Base-by-base conservation (phyloP, 2,888 invertebrate genomes). In the Galerucella nymphaeae region DNA sequence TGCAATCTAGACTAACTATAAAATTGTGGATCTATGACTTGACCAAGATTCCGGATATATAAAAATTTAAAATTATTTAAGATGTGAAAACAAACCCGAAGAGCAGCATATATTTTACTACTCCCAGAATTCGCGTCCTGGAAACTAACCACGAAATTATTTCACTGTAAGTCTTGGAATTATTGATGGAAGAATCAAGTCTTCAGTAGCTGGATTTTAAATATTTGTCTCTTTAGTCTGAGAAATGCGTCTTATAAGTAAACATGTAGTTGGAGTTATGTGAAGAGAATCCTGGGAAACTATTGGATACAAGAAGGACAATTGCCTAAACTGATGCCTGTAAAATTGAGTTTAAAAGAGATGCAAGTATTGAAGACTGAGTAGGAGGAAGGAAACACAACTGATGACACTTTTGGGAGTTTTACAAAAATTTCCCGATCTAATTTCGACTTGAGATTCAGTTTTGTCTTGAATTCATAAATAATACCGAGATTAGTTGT, bases 51-150 rank as follows among this genome's bases (percentile, higher is more conserved):
- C 16, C 42, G 42, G 9, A 1, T 18, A 59, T 20, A 71, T 71
- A 59, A 71, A 71, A 71, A 61, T 71, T 71, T 71, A 38, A 71
- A 59, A 59, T 65, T 55, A 71, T 71, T 71, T 71, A 71, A 66
- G 59, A 61, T 55, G 11, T 50, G 13, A 48, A 48, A 66, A 65
- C 61, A 62, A 66, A 71, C n/a, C 16, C 2, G 16, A 41, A 41
- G 11, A 10, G 42, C 42, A 62, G 18, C 61, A 42, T 62, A 41
- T 2, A 62, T 38, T 62, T 42, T 42, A 16, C 41, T 42, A 42
- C 61, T 41, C 41, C 10, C 3, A n/a, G 14, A 11, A 59, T 30
- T 48, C n/a, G n/a, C 6, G 48, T 48, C n/a, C 3, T n/a, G 48
- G 48, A 14, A 45, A 45, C 6, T 14, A 13, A 13, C 5, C n/a